phyloP scores from a whole-genome alignment of 1,140 invertebrate genomes.

The Phymorhynchus buccinoides region DNA sequence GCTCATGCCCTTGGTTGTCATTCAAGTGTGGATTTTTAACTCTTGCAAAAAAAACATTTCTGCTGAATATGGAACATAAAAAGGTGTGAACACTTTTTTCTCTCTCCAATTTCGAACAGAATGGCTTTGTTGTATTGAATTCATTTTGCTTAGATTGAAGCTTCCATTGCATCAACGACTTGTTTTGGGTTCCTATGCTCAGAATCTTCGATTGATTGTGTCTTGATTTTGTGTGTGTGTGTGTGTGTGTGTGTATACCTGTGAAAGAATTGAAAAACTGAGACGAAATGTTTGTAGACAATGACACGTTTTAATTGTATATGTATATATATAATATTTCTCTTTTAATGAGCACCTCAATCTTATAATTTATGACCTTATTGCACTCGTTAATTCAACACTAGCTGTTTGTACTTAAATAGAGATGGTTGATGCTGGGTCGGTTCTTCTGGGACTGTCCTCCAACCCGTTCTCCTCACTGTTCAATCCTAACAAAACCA shows the following conservation, averaged over 20 bases:
- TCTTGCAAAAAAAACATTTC: no score
- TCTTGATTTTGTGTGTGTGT: no score
- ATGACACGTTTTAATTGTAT: neutral
- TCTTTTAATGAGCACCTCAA: neutral
- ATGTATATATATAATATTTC: no score
- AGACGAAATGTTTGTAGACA: neutral
- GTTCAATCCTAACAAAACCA: no score
- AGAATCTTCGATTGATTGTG: neutral
- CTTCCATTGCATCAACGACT: neutral
- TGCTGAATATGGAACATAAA: neutral
- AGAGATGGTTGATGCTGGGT: neutral
- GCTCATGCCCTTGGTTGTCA: neutral
- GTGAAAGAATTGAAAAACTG: neutral
- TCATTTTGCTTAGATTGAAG: neutral
- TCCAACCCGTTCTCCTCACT: no score
- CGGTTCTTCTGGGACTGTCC: neutral
- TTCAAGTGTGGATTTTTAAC: no score
- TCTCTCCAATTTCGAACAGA: neutral
- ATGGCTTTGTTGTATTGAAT: no score
- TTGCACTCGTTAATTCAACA: constrained; percentile 3
- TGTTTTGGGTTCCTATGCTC: neutral
- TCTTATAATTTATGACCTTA: neutral
- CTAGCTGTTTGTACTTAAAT: constrained; percentile 5
- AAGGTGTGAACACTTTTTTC: no score
- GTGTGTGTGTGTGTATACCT: no score